Conservation (phyloP, 2,888 invertebrate genomes). For the Phalera bucephala region DNA sequence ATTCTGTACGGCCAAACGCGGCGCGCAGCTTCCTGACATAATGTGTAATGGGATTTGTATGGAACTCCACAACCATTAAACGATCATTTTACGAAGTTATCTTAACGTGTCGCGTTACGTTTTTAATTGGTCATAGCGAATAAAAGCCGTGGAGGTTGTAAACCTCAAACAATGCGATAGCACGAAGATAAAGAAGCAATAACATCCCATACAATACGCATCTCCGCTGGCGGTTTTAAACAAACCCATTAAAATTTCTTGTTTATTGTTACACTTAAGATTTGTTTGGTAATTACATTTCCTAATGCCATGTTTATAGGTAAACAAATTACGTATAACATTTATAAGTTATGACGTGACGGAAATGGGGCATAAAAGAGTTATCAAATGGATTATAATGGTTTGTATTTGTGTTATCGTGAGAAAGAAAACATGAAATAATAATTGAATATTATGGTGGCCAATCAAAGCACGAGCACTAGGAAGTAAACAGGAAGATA, state of each 20-base stretch:
- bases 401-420: background rate
- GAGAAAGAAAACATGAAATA: background rate
- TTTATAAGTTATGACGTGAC: no score
- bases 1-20: no score
- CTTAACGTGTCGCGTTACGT: no score
- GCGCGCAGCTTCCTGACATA: no score
- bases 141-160: no score
- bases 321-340: background rate
- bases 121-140: no score
- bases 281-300: background rate
- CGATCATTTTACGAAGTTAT: no score
- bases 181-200: slow-evolving; percentile 31
- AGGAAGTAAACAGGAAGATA: no score
- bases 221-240: slow-evolving; percentile 29
- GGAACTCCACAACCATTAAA: no score
- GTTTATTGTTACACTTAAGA: slow-evolving; percentile 27
- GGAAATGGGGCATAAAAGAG: background rate
- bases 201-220: slow-evolving; percentile 34
- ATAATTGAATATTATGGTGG: no score
- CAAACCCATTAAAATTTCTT: slow-evolving; percentile 34
- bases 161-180: slow-evolving; percentile 12
- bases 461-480: no score
- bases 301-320: background rate
- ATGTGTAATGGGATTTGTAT: no score
- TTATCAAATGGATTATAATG: background rate